Evolutionary conservation across 2,888 invertebrate species (phyloP).

Genomic region (Bombylius major): DNA sequence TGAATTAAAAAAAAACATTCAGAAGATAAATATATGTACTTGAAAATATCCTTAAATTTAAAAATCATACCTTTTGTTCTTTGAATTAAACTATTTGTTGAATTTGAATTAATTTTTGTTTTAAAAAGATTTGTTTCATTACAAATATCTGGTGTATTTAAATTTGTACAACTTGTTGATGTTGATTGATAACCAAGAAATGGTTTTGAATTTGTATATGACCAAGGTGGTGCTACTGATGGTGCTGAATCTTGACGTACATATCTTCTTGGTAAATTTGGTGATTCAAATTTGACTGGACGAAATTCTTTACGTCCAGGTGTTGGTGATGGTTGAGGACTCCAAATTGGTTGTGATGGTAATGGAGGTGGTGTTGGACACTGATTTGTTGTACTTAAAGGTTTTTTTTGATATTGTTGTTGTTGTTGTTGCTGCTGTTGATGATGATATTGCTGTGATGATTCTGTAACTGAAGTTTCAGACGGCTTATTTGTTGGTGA

Average conservation of each 20-base stretch:
- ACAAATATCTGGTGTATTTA: slow-evolving; percentile 28
- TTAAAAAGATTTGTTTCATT: neutral
- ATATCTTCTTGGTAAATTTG: slow-evolving; percentile 42
- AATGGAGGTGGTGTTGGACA: slow-evolving; percentile 20
- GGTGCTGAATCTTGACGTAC: slow-evolving; percentile 19
- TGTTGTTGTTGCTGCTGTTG: neutral
- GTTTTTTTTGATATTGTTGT: slow-evolving; percentile 11
- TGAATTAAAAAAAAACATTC: too few species aligned
- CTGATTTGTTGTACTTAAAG: slow-evolving; percentile 11
- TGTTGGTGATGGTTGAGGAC: slow-evolving; percentile 63
- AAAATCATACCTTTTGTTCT: slow-evolving; percentile 65
- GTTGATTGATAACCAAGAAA: slow-evolving; percentile 38
- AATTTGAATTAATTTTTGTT: neutral
- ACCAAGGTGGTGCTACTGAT: slow-evolving; percentile 21
- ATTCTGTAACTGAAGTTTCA: slow-evolving; percentile 23
- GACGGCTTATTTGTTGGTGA: slow-evolving; percentile 37
- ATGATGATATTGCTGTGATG: too few species aligned
- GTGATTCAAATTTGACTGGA: slow-evolving; percentile 64
- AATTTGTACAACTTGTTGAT: slow-evolving; percentile 44
- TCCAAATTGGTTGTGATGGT: slow-evolving; percentile 59
- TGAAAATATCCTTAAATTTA: too few species aligned
- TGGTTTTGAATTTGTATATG: slow-evolving; percentile 20
- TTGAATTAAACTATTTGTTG: slow-evolving; percentile 41
- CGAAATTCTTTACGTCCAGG: slow-evolving; percentile 65
- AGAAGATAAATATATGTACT: too few species aligned